Percentiles rank a stretch among this genome's conserved stretches.
These are phyloP conservation scores for Heliconius ethilla DNA, from an alignment of 2,888 invertebrate genomes.

Conservation along the genomic window DNA sequence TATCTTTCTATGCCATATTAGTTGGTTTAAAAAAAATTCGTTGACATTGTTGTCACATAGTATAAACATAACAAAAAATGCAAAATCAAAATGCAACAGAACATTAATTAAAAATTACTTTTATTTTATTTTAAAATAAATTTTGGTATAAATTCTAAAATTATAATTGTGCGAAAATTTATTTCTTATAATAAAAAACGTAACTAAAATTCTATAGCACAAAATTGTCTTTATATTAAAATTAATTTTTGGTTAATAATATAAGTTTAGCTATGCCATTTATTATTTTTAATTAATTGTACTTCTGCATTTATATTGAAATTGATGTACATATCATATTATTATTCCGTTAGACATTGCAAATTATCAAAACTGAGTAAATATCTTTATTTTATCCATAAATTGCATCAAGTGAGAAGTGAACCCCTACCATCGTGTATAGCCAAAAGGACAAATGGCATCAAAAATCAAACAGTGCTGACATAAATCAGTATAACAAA, in stretches of 20 bases:
- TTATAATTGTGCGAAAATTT: background rate
- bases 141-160: background rate
- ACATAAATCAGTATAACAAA: background rate
- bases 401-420: background rate
- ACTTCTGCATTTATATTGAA: background rate
- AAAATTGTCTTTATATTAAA: slow-evolving; percentile 5
- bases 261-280: background rate
- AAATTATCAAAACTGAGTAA: background rate
- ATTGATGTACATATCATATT: background rate
- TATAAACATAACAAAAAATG: slow-evolving; percentile 7
- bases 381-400: background rate
- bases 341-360: background rate
- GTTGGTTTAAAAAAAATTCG: background rate
- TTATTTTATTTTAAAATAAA: background rate
- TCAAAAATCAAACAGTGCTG: background rate
- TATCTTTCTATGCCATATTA: slow-evolving; percentile 1
- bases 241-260: slow-evolving; percentile 9
- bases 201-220: background rate
- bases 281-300: background rate
- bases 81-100: slow-evolving; percentile 7
- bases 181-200: background rate
- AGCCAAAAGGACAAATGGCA: background rate
- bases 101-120: background rate
- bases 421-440: no score
- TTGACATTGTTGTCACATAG: background rate